phyloP scores from a whole-genome alignment of 2,888 invertebrate species.

The Mycalesis mineus region DNA sequence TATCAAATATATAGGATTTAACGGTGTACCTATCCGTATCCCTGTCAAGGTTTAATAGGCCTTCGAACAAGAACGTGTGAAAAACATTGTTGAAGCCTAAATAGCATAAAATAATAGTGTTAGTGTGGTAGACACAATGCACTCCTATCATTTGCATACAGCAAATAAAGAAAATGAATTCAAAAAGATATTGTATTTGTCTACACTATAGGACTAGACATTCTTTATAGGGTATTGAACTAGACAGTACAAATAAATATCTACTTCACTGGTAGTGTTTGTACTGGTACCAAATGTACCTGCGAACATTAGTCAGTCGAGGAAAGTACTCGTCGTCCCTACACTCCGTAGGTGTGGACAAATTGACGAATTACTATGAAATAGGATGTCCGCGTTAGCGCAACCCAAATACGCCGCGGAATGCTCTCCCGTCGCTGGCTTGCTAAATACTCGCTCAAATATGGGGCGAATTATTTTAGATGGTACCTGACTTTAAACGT shows the following conservation, averaged over 20 bases:
- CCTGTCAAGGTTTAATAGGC: too few relatives aligned
- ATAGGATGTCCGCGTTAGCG: conserved; percentile 35
- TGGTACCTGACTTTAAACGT: not conserved
- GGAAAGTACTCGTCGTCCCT: not conserved
- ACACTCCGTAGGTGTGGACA: conserved; percentile 20
- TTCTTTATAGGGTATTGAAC: not conserved
- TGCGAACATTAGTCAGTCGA: not conserved
- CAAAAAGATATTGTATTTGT: too few relatives aligned
- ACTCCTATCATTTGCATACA: too few relatives aligned
- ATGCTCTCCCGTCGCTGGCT: not conserved
- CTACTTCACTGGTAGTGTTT: not conserved
- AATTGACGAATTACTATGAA: conserved; percentile 30
- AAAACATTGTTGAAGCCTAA: too few relatives aligned
- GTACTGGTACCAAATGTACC: not conserved
- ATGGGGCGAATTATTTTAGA: conserved; percentile 1
- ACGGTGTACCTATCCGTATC: too few relatives aligned
- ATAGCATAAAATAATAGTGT: too few relatives aligned
- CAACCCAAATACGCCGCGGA: conserved; percentile 28
- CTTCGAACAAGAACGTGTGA: too few relatives aligned
- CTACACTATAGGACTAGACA: too few relatives aligned
- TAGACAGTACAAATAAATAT: not conserved
- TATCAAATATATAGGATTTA: too few relatives aligned
- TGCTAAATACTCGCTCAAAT: not conserved
- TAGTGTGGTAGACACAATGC: too few relatives aligned
- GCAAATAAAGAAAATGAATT: too few relatives aligned